Evolutionary conservation across 2,113 vertebrate genomes (phyloP).

Genomic region (Paramisgurnus dabryanus): DNA sequence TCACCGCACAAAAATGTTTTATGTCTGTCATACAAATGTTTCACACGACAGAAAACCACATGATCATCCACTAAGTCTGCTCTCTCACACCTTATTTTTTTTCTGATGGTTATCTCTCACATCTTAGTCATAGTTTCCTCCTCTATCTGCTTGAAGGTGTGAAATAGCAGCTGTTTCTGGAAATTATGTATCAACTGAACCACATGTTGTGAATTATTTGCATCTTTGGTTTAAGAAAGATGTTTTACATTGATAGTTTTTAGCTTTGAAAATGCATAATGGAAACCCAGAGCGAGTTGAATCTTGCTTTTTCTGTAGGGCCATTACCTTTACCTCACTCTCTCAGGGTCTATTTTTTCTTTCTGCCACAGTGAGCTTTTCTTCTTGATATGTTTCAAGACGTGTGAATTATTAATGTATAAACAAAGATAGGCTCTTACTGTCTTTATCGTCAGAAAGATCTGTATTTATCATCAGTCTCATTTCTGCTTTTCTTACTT

Average conservation of each 20-base stretch:
- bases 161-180: not conserved
- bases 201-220: not conserved
- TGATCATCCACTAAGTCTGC: conserved; percentile 38
- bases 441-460: conserved; percentile 21
- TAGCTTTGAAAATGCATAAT: conserved; percentile 1
- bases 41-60: conserved; percentile 24
- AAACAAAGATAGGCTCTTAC: conserved; percentile 26
- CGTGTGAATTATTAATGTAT: conserved; percentile 40
- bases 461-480: not conserved
- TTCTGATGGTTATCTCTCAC: too few species aligned
- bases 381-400: conserved; percentile 1
- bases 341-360: not conserved
- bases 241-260: not conserved
- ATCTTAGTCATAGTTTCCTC: not conserved
- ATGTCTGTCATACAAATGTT: not conserved
- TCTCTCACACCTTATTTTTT: not conserved
- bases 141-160: not conserved
- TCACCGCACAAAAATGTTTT: not conserved
- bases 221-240: not conserved
- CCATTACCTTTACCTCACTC: not conserved
- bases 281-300: not conserved
- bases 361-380: not conserved
- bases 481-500: not conserved
- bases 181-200: too few species aligned
- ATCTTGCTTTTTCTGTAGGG: not conserved